Percentiles rank a stretch among this genome's conserved stretches.
Evolutionary conservation across 2,797 vertebrate genomes (phyloP).

Genomic region (Parauchenoglanis ngamensis): DNA sequence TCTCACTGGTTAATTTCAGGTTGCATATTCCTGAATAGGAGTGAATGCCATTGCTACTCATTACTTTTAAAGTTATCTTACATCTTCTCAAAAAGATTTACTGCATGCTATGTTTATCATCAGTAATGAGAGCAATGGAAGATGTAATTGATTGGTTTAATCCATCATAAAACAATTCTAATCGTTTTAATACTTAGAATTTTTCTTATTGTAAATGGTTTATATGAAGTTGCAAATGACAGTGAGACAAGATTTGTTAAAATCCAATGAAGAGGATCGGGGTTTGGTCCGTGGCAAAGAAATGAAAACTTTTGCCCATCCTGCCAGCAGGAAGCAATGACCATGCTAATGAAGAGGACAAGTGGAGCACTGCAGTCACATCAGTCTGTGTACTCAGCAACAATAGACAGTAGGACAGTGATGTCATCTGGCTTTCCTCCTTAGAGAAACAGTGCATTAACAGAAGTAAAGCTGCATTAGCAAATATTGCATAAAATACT

Average conservation of each 20-base stretch:
- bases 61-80: background rate
- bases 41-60: background rate
- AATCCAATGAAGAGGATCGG: slow-evolving; percentile 33
- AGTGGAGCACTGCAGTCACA: slow-evolving; percentile 36
- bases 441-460: slow-evolving; percentile 56
- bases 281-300: slow-evolving; percentile 33
- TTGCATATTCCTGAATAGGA: background rate
- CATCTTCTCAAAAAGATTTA: background rate
- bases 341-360: slow-evolving; percentile 54
- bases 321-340: slow-evolving; percentile 74
- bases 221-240: background rate
- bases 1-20: background rate
- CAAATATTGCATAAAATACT: background rate
- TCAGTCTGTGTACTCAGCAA: slow-evolving; percentile 98
- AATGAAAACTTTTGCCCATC: slow-evolving; percentile 56
- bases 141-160: slow-evolving; percentile 15
- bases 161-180: background rate
- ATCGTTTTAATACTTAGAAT: background rate
- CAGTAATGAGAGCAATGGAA: background rate
- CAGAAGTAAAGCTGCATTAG: background rate
- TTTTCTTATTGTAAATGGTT: background rate
- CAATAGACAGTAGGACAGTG: slow-evolving; percentile 97
- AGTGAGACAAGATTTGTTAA: background rate
- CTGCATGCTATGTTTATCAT: background rate
- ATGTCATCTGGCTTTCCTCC: slow-evolving; percentile 99